Evolutionary conservation across 1,140 invertebrate genomes (phyloP).

Genomic region (Atta cephalotes): DNA sequence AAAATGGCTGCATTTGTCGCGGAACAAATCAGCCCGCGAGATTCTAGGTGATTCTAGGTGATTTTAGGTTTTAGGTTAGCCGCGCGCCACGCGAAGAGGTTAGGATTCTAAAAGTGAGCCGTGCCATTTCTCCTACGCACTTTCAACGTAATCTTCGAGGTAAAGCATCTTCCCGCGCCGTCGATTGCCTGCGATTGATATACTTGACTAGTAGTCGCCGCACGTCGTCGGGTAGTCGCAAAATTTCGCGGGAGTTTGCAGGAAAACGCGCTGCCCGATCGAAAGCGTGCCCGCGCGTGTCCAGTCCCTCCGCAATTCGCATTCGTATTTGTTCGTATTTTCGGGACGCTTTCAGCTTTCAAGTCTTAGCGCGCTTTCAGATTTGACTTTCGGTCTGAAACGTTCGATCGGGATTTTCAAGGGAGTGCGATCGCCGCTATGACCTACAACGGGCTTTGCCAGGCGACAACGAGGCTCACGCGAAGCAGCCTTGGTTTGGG

Average conservation of each 20-base stretch:
- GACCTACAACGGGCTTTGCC: not conserved
- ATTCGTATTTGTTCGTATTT: conserved; percentile 57
- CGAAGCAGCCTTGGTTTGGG: not conserved
- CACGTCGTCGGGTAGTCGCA: conserved; percentile 53
- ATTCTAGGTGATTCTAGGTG: no score
- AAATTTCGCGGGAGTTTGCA: conserved; percentile 46
- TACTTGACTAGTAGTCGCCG: conserved; percentile 73
- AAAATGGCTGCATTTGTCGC: conserved; percentile 37
- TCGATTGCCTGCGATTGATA: conserved; percentile 53
- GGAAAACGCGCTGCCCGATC: conserved; percentile 72
- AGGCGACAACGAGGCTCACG: not conserved
- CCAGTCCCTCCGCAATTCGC: conserved; percentile 67
- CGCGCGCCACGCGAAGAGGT: conserved; percentile 17
- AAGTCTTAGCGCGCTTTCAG: no score
- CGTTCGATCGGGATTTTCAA: not conserved
- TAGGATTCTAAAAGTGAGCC: conserved; percentile 58
- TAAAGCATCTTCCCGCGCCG: conserved; percentile 92
- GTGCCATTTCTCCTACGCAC: conserved; percentile 88
- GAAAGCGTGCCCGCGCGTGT: conserved; percentile 78
- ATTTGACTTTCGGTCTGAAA: no score
- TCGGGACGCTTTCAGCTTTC: conserved; percentile 18
- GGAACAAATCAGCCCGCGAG: not conserved
- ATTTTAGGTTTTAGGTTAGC: conserved; percentile 11
- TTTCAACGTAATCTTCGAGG: conserved; percentile 98
- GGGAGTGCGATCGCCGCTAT: not conserved